Conservation (phyloP, 2,797 vertebrate genomes). For the Pogonophryne albipinna region DNA sequence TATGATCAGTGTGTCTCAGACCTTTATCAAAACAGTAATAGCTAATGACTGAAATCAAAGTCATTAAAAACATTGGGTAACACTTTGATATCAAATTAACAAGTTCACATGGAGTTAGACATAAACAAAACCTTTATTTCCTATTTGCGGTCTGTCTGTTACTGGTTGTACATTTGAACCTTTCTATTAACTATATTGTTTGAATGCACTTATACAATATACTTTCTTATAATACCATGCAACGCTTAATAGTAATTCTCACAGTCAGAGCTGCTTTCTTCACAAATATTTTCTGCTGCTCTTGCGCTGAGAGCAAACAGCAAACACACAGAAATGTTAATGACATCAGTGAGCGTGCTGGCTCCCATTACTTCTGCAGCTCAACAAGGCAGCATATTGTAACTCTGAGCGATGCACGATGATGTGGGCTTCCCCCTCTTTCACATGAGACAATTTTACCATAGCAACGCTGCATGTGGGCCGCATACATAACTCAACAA, state of each 20-base stretch:
- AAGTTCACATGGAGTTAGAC: conserved; percentile 19
- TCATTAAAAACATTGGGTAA: background rate
- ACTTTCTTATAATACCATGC: background rate
- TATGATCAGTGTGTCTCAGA: background rate
- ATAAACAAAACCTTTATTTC: conserved; percentile 14
- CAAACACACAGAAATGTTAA: conserved; percentile 57
- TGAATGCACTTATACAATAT: background rate
- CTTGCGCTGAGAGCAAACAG: conserved; percentile 7
- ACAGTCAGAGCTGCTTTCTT: background rate
- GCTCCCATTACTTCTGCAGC: conserved; percentile 68
- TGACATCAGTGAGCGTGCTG: conserved; percentile 68
- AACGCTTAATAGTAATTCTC: conserved; percentile 2
- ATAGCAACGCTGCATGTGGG: conserved; percentile 19
- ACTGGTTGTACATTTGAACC: background rate
- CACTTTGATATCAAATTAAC: background rate
- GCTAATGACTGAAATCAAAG: background rate
- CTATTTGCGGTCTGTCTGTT: background rate
- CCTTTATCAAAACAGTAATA: background rate
- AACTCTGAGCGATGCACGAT: conserved; percentile 9
- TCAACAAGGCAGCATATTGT: conserved; percentile 83
- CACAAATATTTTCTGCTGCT: conserved; percentile 21
- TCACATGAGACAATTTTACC: conserved; percentile 64
- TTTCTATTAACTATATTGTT: background rate
- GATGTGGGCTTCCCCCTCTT: conserved; percentile 52
- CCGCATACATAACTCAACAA: conserved; percentile 16